These are phyloP conservation scores for Calypte anna DNA, from an alignment of 2,113 vertebrate genomes.

Conservation along the genomic window DNA sequence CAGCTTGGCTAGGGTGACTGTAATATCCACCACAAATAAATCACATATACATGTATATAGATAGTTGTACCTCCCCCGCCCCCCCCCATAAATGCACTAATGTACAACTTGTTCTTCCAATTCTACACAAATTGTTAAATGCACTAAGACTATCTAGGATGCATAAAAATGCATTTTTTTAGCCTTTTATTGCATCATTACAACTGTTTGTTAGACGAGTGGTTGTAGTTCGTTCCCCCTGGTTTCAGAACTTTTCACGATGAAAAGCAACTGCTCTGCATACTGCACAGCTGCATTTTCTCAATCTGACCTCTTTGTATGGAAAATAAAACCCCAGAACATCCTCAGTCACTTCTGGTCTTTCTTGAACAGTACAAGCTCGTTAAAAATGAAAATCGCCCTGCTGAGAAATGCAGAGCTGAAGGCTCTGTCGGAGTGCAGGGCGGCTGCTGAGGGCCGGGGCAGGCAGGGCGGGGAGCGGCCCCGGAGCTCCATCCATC, in stretches of 20 bases:
- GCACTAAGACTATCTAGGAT: background rate
- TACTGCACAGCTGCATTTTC: background rate
- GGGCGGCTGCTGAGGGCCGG: background rate
- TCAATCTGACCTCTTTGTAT: background rate
- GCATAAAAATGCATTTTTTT: background rate
- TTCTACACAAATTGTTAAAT: background rate
- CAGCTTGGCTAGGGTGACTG: background rate
- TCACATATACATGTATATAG: background rate
- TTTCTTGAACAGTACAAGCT: background rate
- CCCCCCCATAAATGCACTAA: too few relatives aligned
- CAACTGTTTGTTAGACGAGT: background rate
- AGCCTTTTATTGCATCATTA: background rate
- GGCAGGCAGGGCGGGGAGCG: too few relatives aligned
- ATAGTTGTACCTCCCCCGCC: too few relatives aligned
- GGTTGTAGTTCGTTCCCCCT: background rate
- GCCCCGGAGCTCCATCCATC: too few relatives aligned
- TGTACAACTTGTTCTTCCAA: background rate
- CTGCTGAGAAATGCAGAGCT: background rate
- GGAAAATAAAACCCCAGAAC: background rate
- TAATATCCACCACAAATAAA: background rate
- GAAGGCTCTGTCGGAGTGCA: accelerated
- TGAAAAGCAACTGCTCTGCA: background rate
- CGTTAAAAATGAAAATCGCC: background rate
- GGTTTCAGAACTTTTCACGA: background rate
- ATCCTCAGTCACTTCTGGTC: background rate